Evolutionary conservation across 2,113 vertebrate genomes (phyloP).

Genomic region (Amia ocellicauda): DNA sequence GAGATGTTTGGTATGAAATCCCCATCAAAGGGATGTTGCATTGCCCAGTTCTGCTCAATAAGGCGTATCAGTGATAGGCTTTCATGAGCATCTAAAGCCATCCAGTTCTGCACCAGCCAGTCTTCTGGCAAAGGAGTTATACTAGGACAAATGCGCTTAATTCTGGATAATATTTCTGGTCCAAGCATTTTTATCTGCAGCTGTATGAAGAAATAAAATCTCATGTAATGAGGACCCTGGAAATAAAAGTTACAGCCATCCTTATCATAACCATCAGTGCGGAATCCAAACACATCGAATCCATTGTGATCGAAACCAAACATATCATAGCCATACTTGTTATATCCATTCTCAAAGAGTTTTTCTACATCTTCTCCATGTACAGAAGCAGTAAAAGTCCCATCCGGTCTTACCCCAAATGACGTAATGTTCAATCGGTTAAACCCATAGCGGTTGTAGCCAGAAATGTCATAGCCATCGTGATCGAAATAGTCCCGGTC

Average conservation of each 20-base stretch:
- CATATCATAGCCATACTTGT: constrained; percentile 33
- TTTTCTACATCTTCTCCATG: constrained; percentile 22
- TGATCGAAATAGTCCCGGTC: constrained; percentile 42
- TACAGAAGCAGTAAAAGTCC: constrained; percentile 10
- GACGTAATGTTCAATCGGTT: constrained; percentile 36
- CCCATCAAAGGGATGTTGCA: constrained; percentile 21
- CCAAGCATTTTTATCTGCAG: constrained; percentile 38
- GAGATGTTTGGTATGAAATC: constrained; percentile 22
- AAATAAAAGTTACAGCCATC: constrained; percentile 51
- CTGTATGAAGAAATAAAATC: constrained; percentile 45
- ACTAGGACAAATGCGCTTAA: constrained; percentile 42
- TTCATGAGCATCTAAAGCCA: constrained; percentile 22
- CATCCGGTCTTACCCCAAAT: constrained; percentile 37
- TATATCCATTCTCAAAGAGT: constrained; percentile 39
- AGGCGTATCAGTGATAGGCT: constrained; percentile 12
- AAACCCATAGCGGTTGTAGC: constrained; percentile 44
- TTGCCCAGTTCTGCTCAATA: constrained; percentile 27
- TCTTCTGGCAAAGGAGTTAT: constrained; percentile 33
- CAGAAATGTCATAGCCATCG: constrained; percentile 40
- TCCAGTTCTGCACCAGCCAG: constrained; percentile 46
- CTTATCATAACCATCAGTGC: constrained; percentile 43
- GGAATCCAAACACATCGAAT: constrained; percentile 48
- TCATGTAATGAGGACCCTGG: constrained; percentile 42
- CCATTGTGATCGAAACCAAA: constrained; percentile 41
- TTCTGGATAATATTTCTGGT: constrained; percentile 21